Conservation (phyloP, 35 echinoderm and acorn worm genomes). For the Hemicentrotus pulcherrimus region DNA sequence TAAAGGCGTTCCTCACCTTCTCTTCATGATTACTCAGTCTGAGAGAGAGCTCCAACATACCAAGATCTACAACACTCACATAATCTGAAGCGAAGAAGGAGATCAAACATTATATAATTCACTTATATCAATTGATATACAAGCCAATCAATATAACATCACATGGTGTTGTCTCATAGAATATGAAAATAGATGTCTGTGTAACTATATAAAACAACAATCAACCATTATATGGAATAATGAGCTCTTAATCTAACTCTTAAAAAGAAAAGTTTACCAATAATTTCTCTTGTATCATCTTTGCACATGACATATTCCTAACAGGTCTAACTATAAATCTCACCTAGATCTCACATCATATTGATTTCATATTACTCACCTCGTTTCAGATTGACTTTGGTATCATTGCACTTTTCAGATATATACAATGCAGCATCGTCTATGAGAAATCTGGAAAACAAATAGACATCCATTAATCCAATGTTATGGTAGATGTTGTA, state of each 20-base stretch:
- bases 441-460: conserved; percentile 78
- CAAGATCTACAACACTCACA: conserved; percentile 96
- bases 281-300: neutral
- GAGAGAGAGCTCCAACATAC: conserved; percentile 84
- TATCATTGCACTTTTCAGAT: conserved; percentile 93
- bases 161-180: neutral
- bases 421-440: conserved; percentile 95
- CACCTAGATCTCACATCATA: no score
- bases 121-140: no score
- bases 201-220: no score
- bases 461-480: neutral
- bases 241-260: neutral
- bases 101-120: neutral
- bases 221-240: neutral
- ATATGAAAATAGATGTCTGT: neutral
- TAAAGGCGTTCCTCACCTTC: conserved; percentile 28
- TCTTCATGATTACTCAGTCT: conserved; percentile 78
- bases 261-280: neutral
- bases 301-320: neutral
- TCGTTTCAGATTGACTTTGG: conserved; percentile 74
- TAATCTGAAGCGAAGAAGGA: conserved; percentile 68
- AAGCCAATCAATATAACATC: neutral
- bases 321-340: no score
- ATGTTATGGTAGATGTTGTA: no score
- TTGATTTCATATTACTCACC: conserved; percentile 59